phyloP scores from a whole-genome alignment of 2,888 invertebrate species.

The Perdita meconis region DNA sequence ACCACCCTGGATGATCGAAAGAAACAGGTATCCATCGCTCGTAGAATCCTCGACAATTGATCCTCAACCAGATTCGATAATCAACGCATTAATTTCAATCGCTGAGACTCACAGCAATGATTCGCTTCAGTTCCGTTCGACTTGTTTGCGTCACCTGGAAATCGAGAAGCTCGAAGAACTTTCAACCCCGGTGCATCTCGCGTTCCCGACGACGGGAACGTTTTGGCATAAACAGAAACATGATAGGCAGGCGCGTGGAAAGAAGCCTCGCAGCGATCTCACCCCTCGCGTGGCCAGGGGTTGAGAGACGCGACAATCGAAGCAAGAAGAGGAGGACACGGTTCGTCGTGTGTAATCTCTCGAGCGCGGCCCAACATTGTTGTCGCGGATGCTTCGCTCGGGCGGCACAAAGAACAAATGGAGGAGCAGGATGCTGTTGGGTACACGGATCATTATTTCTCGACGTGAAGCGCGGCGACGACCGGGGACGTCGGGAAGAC shows the following conservation, averaged over 20 bases:
- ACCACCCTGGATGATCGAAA: no score
- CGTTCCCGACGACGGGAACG: no score
- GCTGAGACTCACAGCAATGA: no score
- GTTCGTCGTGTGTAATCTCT: slow-evolving; percentile 51
- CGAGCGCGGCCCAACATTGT: slow-evolving; percentile 59
- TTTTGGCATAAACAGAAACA: slow-evolving; percentile 40
- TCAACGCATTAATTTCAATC: no score
- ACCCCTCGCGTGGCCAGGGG: slow-evolving; percentile 12
- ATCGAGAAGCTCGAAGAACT: neutral
- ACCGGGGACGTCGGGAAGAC: slow-evolving; percentile 64
- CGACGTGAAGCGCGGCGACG: slow-evolving; percentile 49
- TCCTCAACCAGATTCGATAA: no score
- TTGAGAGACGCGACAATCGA: slow-evolving; percentile 36
- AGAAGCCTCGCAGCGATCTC: slow-evolving; percentile 61
- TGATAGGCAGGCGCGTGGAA: slow-evolving; percentile 39
- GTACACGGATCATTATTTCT: slow-evolving; percentile 70
- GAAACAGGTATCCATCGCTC: no score
- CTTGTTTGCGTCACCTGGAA: no score
- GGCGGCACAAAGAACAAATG: slow-evolving; percentile 50
- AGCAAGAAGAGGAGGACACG: slow-evolving; percentile 56
- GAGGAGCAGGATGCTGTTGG: slow-evolving; percentile 59
- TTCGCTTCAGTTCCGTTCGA: no score
- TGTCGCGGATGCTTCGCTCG: slow-evolving; percentile 58
- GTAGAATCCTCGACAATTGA: no score
- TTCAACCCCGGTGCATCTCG: neutral